Base-by-base conservation (phyloP, 1,140 invertebrate species). In the Proctacanthus coquilletti region DNA sequence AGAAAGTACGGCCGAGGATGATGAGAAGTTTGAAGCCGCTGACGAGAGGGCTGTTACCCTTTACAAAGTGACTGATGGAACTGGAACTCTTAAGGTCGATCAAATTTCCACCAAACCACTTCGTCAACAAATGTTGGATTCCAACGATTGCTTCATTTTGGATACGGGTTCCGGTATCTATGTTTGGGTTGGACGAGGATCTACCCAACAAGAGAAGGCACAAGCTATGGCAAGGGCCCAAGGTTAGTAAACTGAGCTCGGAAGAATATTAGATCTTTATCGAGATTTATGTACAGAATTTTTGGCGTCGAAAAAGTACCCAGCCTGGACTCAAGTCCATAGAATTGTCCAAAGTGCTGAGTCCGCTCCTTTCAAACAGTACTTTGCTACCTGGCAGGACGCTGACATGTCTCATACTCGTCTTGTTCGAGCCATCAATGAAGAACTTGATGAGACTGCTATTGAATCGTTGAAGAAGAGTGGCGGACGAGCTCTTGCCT, bases 121-220 rank as follows among this genome's bases (percentile, higher is more conserved):
- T 39, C 69, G 68, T 33, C 75, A 81, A 56, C 70, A 73, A 18
- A 68, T 75, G 51, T 61, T 88, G n/a, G 73, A 83, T 41, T 74
- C 77, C 14, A 69, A 80, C 70, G 84, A 91, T 52, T 81, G 77
- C 41, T 91, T 86, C 47, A 80, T 91, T 40, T 57, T 92, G 52
- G 85, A 91, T 56, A 80, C 82, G 5, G 80, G 77, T 4, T 72
- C 72, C 36, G 77, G 80, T 20, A 71, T 92, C 29, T 92, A 77
- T 56, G 82, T 85, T 1, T 92, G 86, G 86, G 72, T 88, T 36
- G 86, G 87, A 17, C 81, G 76, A 48, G 69, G 75, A 21, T 75
- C 81, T 21, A 80, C 75, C 3, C 64, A 69, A 35, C 71, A 78
- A 51, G 86, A 91, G 62, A 84, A 84, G 49, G 55, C 70, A 10